These are phyloP conservation scores for Neosilurus mollespiculum DNA, from an alignment of 2,797 vertebrate genomes.

Conservation along the genomic window DNA sequence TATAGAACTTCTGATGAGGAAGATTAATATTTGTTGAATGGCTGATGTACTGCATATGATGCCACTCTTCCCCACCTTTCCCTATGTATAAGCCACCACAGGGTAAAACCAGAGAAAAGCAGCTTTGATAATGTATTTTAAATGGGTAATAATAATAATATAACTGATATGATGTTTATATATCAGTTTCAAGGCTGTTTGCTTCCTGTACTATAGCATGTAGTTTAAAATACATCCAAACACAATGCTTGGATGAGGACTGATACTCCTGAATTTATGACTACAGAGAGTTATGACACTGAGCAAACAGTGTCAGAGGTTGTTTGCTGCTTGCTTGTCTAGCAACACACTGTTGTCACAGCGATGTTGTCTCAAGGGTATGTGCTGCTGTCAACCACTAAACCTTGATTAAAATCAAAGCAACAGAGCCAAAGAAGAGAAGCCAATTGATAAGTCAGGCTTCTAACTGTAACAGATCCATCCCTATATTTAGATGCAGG, in stretches of 20 bases:
- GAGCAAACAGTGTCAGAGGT: constrained; percentile 15
- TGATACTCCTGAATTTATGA: background rate
- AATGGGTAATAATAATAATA: background rate
- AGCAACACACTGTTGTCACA: constrained; percentile 38
- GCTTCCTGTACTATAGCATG: background rate
- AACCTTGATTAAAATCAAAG: constrained; percentile 61
- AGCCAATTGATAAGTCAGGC: constrained; percentile 55
- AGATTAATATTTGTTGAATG: background rate
- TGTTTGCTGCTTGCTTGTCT: constrained; percentile 40
- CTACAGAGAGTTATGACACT: constrained; percentile 11
- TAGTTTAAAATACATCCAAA: background rate
- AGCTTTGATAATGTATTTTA: background rate
- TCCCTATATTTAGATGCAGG: constrained; percentile 47
- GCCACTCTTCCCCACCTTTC: background rate
- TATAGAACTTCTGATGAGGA: background rate
- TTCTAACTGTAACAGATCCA: constrained; percentile 53
- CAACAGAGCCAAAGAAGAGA: constrained; percentile 40
- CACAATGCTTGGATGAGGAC: background rate
- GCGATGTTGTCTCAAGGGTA: constrained; percentile 32
- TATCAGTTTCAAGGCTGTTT: background rate
- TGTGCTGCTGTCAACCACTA: constrained; percentile 30
- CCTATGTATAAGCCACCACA: too few relatives aligned
- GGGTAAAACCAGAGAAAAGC: background rate
- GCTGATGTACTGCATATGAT: background rate
- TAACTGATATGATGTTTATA: background rate